Base-by-base conservation (phyloP, 2,888 invertebrate genomes). In the Melipona beecheii region DNA sequence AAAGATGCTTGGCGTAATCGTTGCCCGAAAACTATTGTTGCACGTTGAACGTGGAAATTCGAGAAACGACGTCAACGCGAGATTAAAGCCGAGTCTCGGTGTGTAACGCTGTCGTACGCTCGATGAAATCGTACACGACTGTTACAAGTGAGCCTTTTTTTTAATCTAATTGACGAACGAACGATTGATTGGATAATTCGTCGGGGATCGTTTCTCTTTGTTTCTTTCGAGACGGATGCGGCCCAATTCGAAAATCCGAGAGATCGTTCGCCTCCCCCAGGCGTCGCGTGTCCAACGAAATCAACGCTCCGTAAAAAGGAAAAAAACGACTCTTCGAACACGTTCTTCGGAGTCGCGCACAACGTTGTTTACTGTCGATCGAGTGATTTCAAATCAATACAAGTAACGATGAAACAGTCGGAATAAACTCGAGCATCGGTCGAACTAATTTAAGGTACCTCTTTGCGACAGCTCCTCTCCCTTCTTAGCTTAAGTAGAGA, bases 401-500 rank as follows among this genome's bases (percentile, higher is more conserved):
- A 60, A 66, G 76, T 54, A 49, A 64, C 52, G 60, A 66, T 43
- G n/a, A 54, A 64, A 52, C 77, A 70, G 24, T 50, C 73, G 68
- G 11, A 58, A 69, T 13, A n/a, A 66, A 64, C 13, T 21, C 31
- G 62, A 79, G 49, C 71, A 77, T 58, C 15, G 78, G 76, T 83
- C 75, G 17, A 54, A 84, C 52, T 81, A 88, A 78, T 86, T 84
- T 85, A 83, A 83, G 64, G 43, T 64, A 78, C 64, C 74, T 60
- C 64, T 76, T 56, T 60, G 75, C 81, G 64, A 78, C 52, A 66
- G 54, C 58, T 64, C 31, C 60, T 52, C 79, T 49, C 56, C 81
- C 36, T 54, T 43, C 43, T 78, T 89, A 89, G 85, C 50, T 83
- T 89, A 90, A 87, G 85, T 89, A 89, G 89, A 76, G 68, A 85